Conservation (phyloP, 2,888 invertebrate genomes). For the Luperina testacea region DNA sequence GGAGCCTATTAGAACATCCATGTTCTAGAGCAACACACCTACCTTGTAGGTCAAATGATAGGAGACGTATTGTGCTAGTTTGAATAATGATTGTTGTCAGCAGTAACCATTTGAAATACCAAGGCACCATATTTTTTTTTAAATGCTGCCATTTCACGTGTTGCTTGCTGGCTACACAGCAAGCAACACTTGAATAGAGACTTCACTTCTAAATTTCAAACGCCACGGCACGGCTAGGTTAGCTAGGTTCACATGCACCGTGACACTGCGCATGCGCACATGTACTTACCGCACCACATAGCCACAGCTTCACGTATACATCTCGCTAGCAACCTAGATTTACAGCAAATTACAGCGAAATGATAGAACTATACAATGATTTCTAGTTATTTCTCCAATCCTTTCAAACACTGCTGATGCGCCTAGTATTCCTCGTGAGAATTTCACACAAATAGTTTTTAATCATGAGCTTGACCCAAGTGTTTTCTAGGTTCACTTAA, state of each 20-base stretch:
- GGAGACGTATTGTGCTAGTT: no score
- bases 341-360: neutral
- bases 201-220: neutral
- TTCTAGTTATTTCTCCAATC: neutral
- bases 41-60: neutral
- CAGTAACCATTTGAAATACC: no score
- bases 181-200: neutral
- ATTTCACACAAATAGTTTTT: neutral
- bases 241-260: neutral
- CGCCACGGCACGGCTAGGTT: no score
- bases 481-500: no score
- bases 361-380: neutral
- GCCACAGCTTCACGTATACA: no score
- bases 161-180: neutral
- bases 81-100: neutral
- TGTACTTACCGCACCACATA: neutral
- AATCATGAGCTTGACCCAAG: no score
- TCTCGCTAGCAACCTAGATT: neutral
- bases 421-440: neutral
- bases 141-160: no score
- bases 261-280: constrained; percentile 18
- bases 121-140: no score
- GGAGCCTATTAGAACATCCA: neutral
- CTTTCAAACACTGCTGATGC: neutral
- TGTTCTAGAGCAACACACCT: neutral